These are phyloP conservation scores for Coenonympha arcania DNA, from an alignment of 2,888 invertebrate genomes.

Conservation along the genomic window DNA sequence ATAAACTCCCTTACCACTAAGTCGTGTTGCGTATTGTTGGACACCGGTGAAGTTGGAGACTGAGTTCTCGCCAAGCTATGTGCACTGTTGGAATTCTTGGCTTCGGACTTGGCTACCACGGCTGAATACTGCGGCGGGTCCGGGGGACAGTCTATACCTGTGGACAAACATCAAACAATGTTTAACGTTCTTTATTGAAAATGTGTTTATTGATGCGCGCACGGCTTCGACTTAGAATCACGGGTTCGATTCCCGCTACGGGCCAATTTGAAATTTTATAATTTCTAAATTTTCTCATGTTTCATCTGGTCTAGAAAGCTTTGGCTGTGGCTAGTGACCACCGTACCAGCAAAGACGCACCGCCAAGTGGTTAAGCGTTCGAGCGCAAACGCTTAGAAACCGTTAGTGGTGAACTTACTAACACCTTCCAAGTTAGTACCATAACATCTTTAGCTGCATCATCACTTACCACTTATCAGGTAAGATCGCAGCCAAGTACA, in stretches of 20 bases:
- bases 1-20: constrained; percentile 47
- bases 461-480: too few relatives aligned
- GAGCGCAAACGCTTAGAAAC: too few relatives aligned
- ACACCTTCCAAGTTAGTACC: too few relatives aligned
- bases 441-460: too few relatives aligned
- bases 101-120: constrained; percentile 45
- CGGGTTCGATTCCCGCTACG: constrained; percentile 60
- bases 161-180: neutral
- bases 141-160: constrained; percentile 55
- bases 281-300: too few relatives aligned
- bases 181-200: neutral
- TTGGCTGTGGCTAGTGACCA: too few relatives aligned
- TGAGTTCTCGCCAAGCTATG: constrained; percentile 55
- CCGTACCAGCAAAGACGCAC: too few relatives aligned
- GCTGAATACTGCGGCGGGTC: constrained; percentile 61
- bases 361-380: too few relatives aligned
- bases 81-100: constrained; percentile 53
- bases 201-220: too few relatives aligned
- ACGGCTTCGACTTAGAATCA: constrained; percentile 46
- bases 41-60: constrained; percentile 52
- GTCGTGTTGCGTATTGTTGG: constrained; percentile 52
- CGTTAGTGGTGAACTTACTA: too few relatives aligned
- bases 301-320: too few relatives aligned
- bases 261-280: constrained; percentile 55
- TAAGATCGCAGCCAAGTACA: too few relatives aligned